Evolutionary conservation across 2,888 invertebrate genomes (phyloP).

Genomic region (Hedya salicella): DNA sequence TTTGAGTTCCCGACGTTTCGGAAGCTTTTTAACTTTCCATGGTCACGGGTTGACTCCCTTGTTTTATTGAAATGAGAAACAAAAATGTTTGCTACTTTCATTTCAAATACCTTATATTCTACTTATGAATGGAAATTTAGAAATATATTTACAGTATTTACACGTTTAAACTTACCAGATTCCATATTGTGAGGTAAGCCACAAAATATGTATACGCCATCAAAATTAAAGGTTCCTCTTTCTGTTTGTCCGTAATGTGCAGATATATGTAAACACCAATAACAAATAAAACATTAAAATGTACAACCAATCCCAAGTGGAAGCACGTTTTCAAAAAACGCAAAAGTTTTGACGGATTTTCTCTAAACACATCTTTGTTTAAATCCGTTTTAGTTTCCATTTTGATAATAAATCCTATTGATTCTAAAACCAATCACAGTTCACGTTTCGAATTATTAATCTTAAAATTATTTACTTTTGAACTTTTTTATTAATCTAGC

Average conservation of each 20-base stretch:
- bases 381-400: neutral
- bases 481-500: too few species aligned
- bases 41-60: too few species aligned
- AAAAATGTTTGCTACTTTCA: too few species aligned
- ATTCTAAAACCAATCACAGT: neutral
- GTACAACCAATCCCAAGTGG: neutral
- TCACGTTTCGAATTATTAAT: neutral
- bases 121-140: too few species aligned
- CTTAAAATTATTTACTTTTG: too few species aligned
- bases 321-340: neutral
- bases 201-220: constrained; percentile 14
- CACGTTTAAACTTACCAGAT: constrained; percentile 29
- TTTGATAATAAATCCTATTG: neutral
- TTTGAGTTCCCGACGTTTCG: too few species aligned
- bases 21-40: too few species aligned
- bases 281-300: neutral
- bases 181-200: constrained; percentile 23
- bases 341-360: too few species aligned
- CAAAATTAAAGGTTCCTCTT: neutral
- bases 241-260: neutral
- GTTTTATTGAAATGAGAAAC: too few species aligned
- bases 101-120: too few species aligned
- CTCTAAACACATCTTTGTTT: neutral
- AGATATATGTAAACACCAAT: constrained; percentile 3
- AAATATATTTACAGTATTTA: too few species aligned